Conservation (phyloP, 1,140 invertebrate species). For the Pectinophora gossypiella region DNA sequence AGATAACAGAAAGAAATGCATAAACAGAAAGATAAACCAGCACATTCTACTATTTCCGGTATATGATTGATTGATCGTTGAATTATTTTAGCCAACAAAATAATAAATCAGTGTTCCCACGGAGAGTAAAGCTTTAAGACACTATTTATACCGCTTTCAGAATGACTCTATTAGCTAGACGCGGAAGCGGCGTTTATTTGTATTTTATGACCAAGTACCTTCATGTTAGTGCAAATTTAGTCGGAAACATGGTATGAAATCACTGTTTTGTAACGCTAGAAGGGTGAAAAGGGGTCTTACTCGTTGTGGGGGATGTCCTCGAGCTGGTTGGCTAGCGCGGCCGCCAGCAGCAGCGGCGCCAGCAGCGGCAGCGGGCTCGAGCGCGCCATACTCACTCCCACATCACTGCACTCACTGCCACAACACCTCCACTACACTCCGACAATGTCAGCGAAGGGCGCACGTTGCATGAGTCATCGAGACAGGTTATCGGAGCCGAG, state of each 20-base stretch:
- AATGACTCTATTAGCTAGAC: too few species aligned
- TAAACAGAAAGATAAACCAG: too few species aligned
- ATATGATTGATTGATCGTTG: too few species aligned
- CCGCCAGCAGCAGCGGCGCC: constrained; percentile 46
- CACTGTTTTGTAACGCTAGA: neutral
- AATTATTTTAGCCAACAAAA: too few species aligned
- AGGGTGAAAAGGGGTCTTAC: constrained; percentile 76
- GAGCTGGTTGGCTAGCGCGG: constrained; percentile 80
- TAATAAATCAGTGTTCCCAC: too few species aligned
- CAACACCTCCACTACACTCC: constrained; percentile 58
- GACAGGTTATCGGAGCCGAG: constrained; percentile 33
- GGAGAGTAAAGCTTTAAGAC: too few species aligned
- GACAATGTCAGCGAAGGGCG: constrained; percentile 40
- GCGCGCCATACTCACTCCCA: constrained; percentile 52
- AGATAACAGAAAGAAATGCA: too few species aligned
- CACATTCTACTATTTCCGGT: too few species aligned
- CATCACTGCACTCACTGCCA: constrained; percentile 48
- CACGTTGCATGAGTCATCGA: constrained; percentile 41
- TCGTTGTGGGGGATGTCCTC: constrained; percentile 90
- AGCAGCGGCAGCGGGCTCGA: constrained; percentile 39
- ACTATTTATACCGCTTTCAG: too few species aligned
- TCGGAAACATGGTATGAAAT: neutral
- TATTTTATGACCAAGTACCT: too few species aligned
- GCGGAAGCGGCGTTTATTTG: too few species aligned
- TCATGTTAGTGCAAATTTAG: too few species aligned